phyloP scores from a whole-genome alignment of 2,888 invertebrate genomes.

The Oscheius onirici region DNA sequence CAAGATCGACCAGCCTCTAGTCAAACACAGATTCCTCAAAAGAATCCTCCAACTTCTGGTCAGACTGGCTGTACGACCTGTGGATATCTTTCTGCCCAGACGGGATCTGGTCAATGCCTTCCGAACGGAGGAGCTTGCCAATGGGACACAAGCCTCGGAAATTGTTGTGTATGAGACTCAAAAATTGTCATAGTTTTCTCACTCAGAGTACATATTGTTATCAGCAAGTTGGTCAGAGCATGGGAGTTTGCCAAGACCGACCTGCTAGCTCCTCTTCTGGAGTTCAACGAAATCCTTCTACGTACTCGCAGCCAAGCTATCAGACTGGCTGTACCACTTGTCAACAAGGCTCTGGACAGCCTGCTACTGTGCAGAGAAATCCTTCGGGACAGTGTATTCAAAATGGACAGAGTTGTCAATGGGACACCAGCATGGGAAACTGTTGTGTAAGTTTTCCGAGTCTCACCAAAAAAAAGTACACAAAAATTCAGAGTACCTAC shows the following conservation, averaged over 20 bases:
- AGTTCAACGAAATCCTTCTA: no score
- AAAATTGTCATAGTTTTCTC: no score
- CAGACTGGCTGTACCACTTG: no score
- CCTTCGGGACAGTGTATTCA: not conserved
- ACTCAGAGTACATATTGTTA: no score
- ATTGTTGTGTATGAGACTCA: not conserved
- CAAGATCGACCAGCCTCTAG: not conserved
- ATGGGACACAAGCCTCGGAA: not conserved
- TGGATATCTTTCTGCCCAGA: no score
- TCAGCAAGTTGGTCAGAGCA: no score
- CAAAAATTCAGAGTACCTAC: not conserved
- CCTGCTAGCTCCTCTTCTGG: no score
- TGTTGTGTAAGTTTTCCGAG: slow-evolving; percentile 2
- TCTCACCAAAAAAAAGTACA: no score
- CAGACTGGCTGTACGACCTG: not conserved
- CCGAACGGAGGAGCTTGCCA: not conserved
- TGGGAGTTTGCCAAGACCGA: no score
- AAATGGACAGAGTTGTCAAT: slow-evolving; percentile 1
- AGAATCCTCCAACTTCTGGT: not conserved
- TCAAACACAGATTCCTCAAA: not conserved
- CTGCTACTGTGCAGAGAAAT: not conserved
- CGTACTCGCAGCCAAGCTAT: no score
- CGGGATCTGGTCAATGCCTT: not conserved
- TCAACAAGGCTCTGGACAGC: no score
- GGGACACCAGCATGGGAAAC: slow-evolving; percentile 1